These are phyloP conservation scores for Rhea pennata DNA, from an alignment of 2,113 vertebrate species.

Conservation along the genomic window DNA sequence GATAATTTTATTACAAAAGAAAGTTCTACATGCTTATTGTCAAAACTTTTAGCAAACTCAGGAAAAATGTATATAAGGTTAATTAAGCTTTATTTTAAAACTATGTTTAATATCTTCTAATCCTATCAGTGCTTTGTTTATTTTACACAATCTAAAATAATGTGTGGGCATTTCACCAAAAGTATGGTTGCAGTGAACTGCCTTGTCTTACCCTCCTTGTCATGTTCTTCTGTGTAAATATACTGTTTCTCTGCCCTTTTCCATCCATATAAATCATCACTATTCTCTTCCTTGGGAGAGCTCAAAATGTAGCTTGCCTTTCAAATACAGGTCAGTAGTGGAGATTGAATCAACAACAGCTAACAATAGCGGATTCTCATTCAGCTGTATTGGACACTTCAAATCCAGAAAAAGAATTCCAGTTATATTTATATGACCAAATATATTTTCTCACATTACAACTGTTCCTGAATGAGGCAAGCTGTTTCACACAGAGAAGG, in stretches of 20 bases:
- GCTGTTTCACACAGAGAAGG: background rate
- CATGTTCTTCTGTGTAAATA: background rate
- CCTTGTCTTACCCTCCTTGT: background rate
- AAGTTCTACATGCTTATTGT: background rate
- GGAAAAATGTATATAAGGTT: background rate
- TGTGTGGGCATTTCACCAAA: background rate
- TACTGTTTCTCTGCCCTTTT: background rate
- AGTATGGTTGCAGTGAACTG: background rate
- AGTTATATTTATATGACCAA: background rate
- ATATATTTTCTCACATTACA: background rate
- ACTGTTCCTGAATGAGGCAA: background rate
- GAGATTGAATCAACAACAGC: background rate
- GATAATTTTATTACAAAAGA: background rate
- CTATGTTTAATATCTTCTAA: background rate
- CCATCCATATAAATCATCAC: background rate
- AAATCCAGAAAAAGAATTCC: background rate
- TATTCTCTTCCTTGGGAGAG: background rate
- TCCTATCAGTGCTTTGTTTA: background rate
- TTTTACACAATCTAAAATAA: background rate
- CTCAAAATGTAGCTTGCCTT: background rate
- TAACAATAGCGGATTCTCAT: background rate
- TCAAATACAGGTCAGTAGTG: background rate
- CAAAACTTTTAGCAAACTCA: background rate
- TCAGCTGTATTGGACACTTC: background rate
- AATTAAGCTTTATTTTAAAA: constrained; percentile 1